Percentiles rank a stretch among this genome's conserved stretches.
Evolutionary conservation across 2,888 invertebrate species (phyloP).

Genomic region (Teleogryllus oceanicus): DNA sequence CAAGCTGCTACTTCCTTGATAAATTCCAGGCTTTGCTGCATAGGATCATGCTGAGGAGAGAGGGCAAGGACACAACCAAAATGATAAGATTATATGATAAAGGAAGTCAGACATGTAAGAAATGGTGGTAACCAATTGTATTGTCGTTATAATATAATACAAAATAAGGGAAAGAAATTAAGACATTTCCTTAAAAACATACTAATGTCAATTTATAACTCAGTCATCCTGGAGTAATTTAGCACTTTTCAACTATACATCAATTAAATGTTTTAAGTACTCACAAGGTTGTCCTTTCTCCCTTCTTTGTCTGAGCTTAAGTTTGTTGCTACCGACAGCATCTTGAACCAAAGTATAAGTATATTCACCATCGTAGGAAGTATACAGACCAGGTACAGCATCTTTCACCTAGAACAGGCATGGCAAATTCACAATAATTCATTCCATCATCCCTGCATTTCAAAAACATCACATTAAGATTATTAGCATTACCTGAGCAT

Average conservation of each 20-base stretch:
- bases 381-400: slow-evolving; percentile 55
- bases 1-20: too few species aligned
- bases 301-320: slow-evolving; percentile 57
- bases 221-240: slow-evolving; percentile 8
- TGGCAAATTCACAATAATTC: slow-evolving; percentile 28
- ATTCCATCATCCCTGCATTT: neutral
- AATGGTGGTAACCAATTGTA: too few species aligned
- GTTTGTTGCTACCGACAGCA: slow-evolving; percentile 57
- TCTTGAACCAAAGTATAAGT: slow-evolving; percentile 67
- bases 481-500: slow-evolving; percentile 56
- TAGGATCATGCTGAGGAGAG: too few species aligned
- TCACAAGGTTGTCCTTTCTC: slow-evolving; percentile 64
- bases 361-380: slow-evolving; percentile 58
- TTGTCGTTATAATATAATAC: too few species aligned
- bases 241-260: slow-evolving; percentile 6
- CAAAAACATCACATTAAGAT: neutral
- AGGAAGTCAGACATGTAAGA: too few species aligned
- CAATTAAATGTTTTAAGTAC: slow-evolving; percentile 39
- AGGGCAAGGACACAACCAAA: too few species aligned
- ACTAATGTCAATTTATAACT: neutral
- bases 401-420: slow-evolving; percentile 51
- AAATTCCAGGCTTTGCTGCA: too few species aligned
- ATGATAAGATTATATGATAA: too few species aligned
- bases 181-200: too few species aligned
- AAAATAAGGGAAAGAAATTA: too few species aligned